Percentiles rank a stretch among this genome's conserved stretches.
These are phyloP conservation scores for Puntigrus tetrazona DNA, from an alignment of 2,113 vertebrate genomes.

Conservation along the genomic window DNA sequence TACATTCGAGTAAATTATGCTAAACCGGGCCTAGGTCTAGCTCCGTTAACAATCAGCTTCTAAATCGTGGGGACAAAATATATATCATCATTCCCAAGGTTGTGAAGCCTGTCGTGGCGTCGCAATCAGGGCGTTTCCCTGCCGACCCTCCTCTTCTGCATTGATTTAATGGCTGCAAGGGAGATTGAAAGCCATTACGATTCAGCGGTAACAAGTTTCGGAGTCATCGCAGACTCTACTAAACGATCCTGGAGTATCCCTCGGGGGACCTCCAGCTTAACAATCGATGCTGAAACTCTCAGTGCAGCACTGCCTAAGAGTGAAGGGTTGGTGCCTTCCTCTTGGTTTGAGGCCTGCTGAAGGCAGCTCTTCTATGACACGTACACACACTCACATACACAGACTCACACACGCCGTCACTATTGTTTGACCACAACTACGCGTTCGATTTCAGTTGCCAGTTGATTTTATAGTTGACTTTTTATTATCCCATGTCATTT, in stretches of 20 bases:
- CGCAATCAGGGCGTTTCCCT: constrained; percentile 50
- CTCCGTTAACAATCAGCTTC: constrained; percentile 54
- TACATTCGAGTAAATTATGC: constrained; percentile 59
- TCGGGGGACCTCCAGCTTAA: constrained; percentile 58
- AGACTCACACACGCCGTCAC: background rate
- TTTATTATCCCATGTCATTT: constrained; percentile 36
- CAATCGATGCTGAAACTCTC: constrained; percentile 55
- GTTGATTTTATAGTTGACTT: constrained; percentile 20
- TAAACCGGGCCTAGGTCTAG: constrained; percentile 52
- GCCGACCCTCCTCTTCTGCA: constrained; percentile 55
- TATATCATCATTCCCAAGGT: constrained; percentile 38
- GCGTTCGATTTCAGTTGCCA: background rate
- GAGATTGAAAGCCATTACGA: constrained; percentile 54
- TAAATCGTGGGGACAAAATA: constrained; percentile 46
- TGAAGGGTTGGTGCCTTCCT: constrained; percentile 16
- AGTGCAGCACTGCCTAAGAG: background rate
- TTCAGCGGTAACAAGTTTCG: constrained; percentile 42
- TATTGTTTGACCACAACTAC: constrained; percentile 27
- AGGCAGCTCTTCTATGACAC: constrained; percentile 27
- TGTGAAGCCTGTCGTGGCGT: constrained; percentile 37
- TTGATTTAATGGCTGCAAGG: constrained; percentile 48
- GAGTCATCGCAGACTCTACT: constrained; percentile 65
- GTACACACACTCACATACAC: constrained; percentile 34
- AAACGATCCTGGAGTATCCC: constrained; percentile 53
- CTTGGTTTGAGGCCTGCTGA: constrained; percentile 12